Evolutionary conservation across 1,140 invertebrate genomes (phyloP).

Genomic region (Drosophila littoralis): DNA sequence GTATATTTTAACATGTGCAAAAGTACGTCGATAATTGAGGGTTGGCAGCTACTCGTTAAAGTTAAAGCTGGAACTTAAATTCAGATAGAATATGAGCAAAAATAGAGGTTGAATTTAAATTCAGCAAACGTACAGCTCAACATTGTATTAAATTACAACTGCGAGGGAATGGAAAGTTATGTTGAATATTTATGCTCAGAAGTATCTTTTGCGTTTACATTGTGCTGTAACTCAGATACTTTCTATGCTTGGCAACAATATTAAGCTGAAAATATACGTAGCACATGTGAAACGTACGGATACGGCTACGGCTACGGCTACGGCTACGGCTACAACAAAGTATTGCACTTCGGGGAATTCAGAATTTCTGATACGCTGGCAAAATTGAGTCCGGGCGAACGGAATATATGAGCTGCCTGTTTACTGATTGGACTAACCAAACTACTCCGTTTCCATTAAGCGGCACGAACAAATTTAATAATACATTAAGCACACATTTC

Average conservation of each 20-base stretch:
- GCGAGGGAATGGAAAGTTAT: not conserved
- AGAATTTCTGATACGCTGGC: slow-evolving; percentile 21
- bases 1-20: slow-evolving; percentile 36
- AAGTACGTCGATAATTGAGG: not conserved
- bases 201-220: not conserved
- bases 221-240: slow-evolving; percentile 2
- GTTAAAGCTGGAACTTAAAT: slow-evolving; percentile 1
- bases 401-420: slow-evolving; percentile 49
- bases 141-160: not conserved
- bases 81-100: not conserved
- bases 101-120: not conserved
- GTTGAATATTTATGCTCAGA: not conserved
- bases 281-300: not conserved
- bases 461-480: slow-evolving; percentile 64
- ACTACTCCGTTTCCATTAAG: slow-evolving; percentile 31
- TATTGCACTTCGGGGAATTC: slow-evolving; percentile 57
- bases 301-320: not conserved
- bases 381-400: slow-evolving; percentile 16
- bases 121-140: not conserved
- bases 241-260: slow-evolving; percentile 1
- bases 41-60: not conserved
- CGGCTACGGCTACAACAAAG: slow-evolving; percentile 51
- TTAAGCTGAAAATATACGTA: not conserved
- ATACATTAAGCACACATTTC: slow-evolving; percentile 42
- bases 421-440: slow-evolving; percentile 9